Evolutionary conservation across 1,140 invertebrate genomes (phyloP), one percentile per base, ranked within the genome.

Genomic region (Drosophila mojavensis): DNA sequence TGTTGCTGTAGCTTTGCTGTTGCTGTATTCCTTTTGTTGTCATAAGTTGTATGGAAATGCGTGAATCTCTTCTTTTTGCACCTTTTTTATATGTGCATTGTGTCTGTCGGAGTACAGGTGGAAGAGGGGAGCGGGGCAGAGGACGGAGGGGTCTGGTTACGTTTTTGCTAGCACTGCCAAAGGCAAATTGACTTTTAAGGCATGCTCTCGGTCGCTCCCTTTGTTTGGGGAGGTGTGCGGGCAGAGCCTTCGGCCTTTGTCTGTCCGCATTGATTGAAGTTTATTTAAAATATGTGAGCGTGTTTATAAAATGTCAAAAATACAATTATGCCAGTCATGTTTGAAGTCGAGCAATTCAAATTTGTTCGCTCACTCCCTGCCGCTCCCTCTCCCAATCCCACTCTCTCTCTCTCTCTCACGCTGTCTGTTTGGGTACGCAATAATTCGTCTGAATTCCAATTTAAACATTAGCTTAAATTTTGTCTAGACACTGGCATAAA

Each of bases 181-280:
- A 68, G 82, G 82, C 80, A 88, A 88, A 88, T 88, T 88, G 84
- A 88, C 84, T 88, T 88, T 88, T 84, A 88, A 89, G 80, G 80
- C 75, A 73, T 73, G 51, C 50, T 65, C 65, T 66, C 48, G 54
- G 33, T 33, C 6, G 60, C 54, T n/a, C 48, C 45, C 59, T 68
- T 67, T 74, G 74, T 71, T 20, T 53, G 60, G 50, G 50, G 33
- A 64, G 10, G 60, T 66, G 69, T 74, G 10, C 67, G 72, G 64
- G 53, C 28, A 36, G 17, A 67, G 81, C 81, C 68, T 48, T 33
- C 43, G 74, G 81, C 45, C 47, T 54, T 62, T 78, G 81, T 85
- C 74, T 85, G 78, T 67, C 63, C 60, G 65, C 75, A 75, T 89
- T 88, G 83, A 89, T 86, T 89, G 79, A 88, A 88, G 83, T 89